phyloP scores from a whole-genome alignment of 2,888 invertebrate species.

The Rugalucina vietnamica region DNA sequence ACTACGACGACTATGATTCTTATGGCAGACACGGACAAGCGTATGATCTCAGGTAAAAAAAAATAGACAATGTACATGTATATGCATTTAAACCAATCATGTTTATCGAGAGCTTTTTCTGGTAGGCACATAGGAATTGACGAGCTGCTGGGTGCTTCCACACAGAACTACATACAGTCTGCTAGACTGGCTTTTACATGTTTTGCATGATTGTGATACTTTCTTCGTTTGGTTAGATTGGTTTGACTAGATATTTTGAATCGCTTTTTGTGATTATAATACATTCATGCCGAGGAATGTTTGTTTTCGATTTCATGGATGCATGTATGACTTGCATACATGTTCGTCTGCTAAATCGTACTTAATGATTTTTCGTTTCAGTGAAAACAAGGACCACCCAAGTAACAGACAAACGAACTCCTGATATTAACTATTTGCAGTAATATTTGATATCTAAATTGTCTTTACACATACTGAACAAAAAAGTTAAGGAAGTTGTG shows the following conservation, averaged over 20 bases:
- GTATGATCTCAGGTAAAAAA: constrained; percentile 45
- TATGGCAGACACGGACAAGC: constrained; percentile 25
- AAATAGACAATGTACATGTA: background rate
- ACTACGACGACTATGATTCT: constrained; percentile 33
- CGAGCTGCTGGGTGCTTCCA: background rate
- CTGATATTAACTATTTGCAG: too few relatives aligned
- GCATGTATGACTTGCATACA: background rate
- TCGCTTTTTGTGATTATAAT: too few relatives aligned
- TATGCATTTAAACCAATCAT: background rate
- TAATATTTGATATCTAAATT: too few relatives aligned
- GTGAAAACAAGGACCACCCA: background rate
- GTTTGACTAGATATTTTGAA: too few relatives aligned
- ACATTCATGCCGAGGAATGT: too few relatives aligned
- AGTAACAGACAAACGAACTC: background rate
- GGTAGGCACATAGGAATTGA: background rate
- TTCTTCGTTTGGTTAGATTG: too few relatives aligned
- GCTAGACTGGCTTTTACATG: background rate
- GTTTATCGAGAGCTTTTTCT: background rate
- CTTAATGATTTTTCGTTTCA: background rate
- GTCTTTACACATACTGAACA: too few relatives aligned
- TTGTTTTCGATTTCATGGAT: background rate
- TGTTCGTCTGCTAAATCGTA: background rate
- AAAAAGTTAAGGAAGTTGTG: too few relatives aligned
- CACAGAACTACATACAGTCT: background rate
- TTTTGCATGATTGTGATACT: background rate